These are phyloP conservation scores for Pelmatolapia mariae DNA, from an alignment of 2,113 vertebrate species.

Conservation along the genomic window DNA sequence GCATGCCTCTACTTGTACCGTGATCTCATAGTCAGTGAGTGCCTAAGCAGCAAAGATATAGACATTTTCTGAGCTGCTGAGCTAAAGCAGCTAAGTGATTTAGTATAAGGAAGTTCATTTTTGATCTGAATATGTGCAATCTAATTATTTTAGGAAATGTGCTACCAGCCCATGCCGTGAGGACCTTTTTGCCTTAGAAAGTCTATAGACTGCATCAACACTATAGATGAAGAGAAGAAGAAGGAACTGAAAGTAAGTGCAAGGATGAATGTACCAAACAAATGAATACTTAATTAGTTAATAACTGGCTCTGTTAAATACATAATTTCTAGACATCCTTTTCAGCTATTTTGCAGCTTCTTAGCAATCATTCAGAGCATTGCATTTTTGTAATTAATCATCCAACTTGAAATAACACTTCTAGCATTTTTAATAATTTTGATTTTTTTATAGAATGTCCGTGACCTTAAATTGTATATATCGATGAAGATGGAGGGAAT, in stretches of 20 bases:
- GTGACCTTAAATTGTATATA: background rate
- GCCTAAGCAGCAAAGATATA: background rate
- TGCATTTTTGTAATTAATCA: background rate
- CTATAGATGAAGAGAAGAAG: background rate
- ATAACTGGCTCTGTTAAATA: background rate
- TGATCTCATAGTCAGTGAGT: background rate
- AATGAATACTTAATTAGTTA: background rate
- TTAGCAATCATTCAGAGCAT: background rate
- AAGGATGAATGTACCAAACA: background rate
- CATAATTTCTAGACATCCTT: background rate
- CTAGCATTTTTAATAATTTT: background rate
- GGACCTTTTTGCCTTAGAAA: background rate
- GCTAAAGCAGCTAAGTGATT: background rate
- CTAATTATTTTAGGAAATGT: background rate
- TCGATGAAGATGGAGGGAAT: background rate
- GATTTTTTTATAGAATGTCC: background rate
- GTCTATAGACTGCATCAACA: background rate
- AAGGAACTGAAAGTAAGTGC: background rate
- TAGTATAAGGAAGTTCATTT: background rate
- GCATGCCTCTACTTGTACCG: background rate
- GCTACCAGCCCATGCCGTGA: background rate
- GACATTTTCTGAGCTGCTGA: background rate
- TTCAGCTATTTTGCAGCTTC: background rate
- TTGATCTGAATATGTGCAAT: background rate
- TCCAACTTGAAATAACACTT: background rate